These are phyloP conservation scores for Scaptomyza montana DNA, from an alignment of 1,140 invertebrate species.

Conservation along the genomic window DNA sequence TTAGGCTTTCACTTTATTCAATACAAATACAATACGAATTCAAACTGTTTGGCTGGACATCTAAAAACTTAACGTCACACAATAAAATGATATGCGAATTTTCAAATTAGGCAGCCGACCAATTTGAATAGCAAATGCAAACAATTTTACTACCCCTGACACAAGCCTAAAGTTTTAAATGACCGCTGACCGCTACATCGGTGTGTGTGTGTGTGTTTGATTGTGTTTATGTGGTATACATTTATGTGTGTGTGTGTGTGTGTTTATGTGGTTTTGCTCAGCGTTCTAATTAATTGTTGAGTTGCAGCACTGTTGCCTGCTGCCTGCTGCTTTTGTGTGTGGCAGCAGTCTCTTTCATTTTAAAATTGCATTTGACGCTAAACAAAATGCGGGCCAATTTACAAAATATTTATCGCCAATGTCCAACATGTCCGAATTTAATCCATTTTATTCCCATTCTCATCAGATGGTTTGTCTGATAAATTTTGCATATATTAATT, in stretches of 20 bases:
- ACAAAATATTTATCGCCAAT: conserved; percentile 50
- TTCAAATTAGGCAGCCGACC: conserved; percentile 32
- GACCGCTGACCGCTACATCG: not conserved
- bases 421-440: conserved; percentile 24
- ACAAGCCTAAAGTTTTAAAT: not conserved
- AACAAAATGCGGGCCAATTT: conserved; percentile 56
- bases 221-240: conserved; percentile 2
- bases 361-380: conserved; percentile 48
- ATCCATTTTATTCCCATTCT: not conserved
- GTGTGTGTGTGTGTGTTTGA: not conserved
- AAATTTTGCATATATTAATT: conserved; percentile 48
- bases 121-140: conserved; percentile 43
- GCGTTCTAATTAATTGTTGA: conserved; percentile 53
- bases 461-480: not conserved
- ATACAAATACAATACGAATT: too few relatives aligned
- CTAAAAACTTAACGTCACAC: not conserved
- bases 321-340: not conserved
- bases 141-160: not conserved
- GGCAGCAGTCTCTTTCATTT: conserved; percentile 28
- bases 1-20: too few relatives aligned
- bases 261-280: conserved; percentile 27
- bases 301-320: conserved; percentile 8
- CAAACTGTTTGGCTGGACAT: not conserved
- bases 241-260: not conserved
- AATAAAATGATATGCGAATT: conserved; percentile 22